Percentiles rank a stretch among this genome's conserved stretches.
Conservation (phyloP, 2,113 vertebrate species). For the Arizona elegans region DNA sequence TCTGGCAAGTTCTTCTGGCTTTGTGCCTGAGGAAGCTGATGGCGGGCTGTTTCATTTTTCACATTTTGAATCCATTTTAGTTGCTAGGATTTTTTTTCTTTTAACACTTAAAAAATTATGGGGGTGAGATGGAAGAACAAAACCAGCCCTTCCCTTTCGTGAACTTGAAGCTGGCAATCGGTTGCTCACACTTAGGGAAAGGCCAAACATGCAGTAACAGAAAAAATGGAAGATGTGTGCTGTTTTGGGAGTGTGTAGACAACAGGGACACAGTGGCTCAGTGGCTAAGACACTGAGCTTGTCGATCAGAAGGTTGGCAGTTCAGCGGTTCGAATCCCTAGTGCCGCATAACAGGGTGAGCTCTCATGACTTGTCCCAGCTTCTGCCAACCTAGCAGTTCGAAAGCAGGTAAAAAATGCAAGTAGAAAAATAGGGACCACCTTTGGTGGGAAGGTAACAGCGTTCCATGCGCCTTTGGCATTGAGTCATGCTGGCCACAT, state of each 20-base stretch:
- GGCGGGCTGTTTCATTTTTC: slow-evolving; percentile 24
- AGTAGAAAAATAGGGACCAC: no score
- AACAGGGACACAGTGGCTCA: background rate
- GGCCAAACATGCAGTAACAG: fast-evolving
- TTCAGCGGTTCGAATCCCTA: no score
- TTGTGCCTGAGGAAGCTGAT: slow-evolving; percentile 34
- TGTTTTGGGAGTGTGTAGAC: background rate
- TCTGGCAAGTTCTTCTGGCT: slow-evolving; percentile 55
- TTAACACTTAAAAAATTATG: background rate
- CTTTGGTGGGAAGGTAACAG: no score
- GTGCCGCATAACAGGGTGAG: no score
- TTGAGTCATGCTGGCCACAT: no score
- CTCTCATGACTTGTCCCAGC: no score
- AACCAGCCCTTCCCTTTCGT: background rate
- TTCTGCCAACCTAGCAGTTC: no score
- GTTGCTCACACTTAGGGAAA: background rate
- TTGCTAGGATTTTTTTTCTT: slow-evolving; percentile 22
- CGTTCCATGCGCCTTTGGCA: no score
- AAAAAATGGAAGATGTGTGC: background rate
- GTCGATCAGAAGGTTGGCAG: no score
- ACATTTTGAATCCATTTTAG: slow-evolving; percentile 9
- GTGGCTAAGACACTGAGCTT: no score
- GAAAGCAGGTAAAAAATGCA: no score
- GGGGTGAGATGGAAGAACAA: background rate
- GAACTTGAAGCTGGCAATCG: background rate